Base-by-base conservation (phyloP, 2,888 invertebrate species). In the Stenolophus ochropezus region DNA sequence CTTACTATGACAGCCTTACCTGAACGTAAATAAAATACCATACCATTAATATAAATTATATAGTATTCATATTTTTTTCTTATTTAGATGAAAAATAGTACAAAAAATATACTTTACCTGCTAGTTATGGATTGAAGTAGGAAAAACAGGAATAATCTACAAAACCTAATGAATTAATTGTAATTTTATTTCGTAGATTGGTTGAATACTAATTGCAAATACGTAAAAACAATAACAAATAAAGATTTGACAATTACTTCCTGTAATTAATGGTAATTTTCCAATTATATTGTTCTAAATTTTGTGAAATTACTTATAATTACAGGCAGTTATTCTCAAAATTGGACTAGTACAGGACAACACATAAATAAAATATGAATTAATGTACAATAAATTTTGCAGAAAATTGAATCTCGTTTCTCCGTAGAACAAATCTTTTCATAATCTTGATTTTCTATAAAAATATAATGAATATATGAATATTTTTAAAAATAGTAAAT, bases 321-420 rank as follows among this genome's bases (percentile, higher is more conserved):
- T 61, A 51, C 74, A 65, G 20, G 25, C 25, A 83, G 77, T 82
- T 83, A 83, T 82, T 84, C 84, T 84, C 83, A 85, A 85, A 71
- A 86, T 85, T 86, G 87, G 87, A 87, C 87, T 87, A 87, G 87
- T 85, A 87, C 85, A 86, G 84, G 85, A 86, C 87, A 87, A 87
- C 87, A 87, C 86, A 86, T 86, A 86, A 84, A 84, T 83, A 83
- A 83, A 82, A 61, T 75, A 75, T 81, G 75, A 65, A 81, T 73
- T 56, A 81, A 74, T 81, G 74, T 65, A 81, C 81, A 75, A 81
- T 61, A 21, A 74, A 20, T 75, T 75, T 81, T 49, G 81, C 20
- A 65, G 61, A 61, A n/a, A 61, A 65, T 51, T 74, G 61, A 65
- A 20, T 81, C 58, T 75, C 49, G 75, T 81, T 49, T 47, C 11